Evolutionary conservation across 1,140 invertebrate genomes (phyloP), one percentile per base, ranked within the genome.

Genomic region (Drosophila setifemur): DNA sequence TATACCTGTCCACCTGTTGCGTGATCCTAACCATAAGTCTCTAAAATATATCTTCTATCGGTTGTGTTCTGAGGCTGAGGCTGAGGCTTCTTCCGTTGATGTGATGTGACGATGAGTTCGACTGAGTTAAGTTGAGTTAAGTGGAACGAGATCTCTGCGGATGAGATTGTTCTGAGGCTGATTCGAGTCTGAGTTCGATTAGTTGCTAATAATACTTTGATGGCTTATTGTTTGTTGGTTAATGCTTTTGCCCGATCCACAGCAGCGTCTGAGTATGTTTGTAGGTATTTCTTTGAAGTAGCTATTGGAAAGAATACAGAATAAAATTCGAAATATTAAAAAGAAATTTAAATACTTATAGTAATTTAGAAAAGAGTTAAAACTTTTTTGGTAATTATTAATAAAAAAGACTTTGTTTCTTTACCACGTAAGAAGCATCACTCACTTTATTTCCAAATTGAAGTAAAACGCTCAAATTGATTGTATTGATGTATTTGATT

Each of bases 121-220:
- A 55, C 29, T 69, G 50, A 69, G 53, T 57, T 55, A 19, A 39
- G 40, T 45, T 64, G 57, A 63, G 45, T 57, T 52, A 26, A 40
- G 26, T 60, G n/a, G n/a, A n/a, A n/a, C n/a, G n/a, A n/a, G n/a
- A n/a, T n/a, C n/a, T n/a, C n/a, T n/a, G n/a, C 16, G 6, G 25
- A 25, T 66, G 39, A 42, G 44, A 11, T 23, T 16, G 49, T 31
- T 21, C 52, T 47, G 53, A 57, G 53, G 43, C 43, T 48, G 44
- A 47, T 47, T 42, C 35, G 7, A 58, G 58, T 47, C 28, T 47
- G 40, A 64, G 60, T 63, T 64, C 19, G 47, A 23, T 25, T 76
- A 82, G 57, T 64, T 43, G 49, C 77, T 82, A 82, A 76, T 82
- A 82, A 82, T 82, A 82, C 77, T 82, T n/a, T 82, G 49, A 76